A percentile compares a stretch with the other conserved stretches of the same genome.
phyloP scores from a whole-genome alignment of 2,888 invertebrate genomes.

The Scaeva pyrastri region DNA sequence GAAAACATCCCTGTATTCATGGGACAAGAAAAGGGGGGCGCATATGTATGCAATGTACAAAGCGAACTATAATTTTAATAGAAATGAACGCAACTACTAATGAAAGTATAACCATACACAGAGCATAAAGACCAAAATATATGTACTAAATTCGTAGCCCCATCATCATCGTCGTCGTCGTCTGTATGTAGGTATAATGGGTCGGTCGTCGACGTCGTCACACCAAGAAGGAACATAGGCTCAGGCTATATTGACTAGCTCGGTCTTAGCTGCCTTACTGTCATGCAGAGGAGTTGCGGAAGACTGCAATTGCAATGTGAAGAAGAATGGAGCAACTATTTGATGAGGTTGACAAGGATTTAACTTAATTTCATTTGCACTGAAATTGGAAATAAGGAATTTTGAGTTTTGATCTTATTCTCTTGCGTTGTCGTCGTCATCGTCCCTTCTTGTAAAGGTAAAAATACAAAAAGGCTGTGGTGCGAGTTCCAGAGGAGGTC shows the following conservation, averaged over 20 bases:
- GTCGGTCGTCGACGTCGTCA: conserved; percentile 19
- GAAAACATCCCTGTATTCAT: background rate
- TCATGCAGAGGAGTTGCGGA: conserved; percentile 47
- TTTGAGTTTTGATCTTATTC: conserved; percentile 74
- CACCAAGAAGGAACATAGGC: conserved; percentile 53
- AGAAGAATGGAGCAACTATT: conserved; percentile 78
- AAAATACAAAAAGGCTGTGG: conserved; percentile 6
- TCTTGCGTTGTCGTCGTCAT: conserved; percentile 26
- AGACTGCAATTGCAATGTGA: conserved; percentile 71
- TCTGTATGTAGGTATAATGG: background rate
- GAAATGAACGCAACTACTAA: conserved; percentile 44
- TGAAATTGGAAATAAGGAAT: conserved; percentile 75
- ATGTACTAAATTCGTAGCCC: conserved; percentile 27
- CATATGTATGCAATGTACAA: conserved; percentile 19
- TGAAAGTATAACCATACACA: conserved; percentile 20
- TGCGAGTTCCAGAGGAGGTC: conserved; percentile 46
- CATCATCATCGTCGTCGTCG: conserved; percentile 47
- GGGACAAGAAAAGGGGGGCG: background rate
- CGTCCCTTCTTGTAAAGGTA: conserved; percentile 54
- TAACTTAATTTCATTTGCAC: conserved; percentile 77
- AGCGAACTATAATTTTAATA: conserved; percentile 61
- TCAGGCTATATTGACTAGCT: conserved; percentile 39
- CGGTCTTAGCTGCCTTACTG: conserved; percentile 27
- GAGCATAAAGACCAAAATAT: conserved; percentile 49
- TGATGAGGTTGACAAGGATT: conserved; percentile 78